These are phyloP conservation scores for Hypomecis atomaria DNA, from an alignment of 2,888 invertebrate genomes.

Conservation along the genomic window DNA sequence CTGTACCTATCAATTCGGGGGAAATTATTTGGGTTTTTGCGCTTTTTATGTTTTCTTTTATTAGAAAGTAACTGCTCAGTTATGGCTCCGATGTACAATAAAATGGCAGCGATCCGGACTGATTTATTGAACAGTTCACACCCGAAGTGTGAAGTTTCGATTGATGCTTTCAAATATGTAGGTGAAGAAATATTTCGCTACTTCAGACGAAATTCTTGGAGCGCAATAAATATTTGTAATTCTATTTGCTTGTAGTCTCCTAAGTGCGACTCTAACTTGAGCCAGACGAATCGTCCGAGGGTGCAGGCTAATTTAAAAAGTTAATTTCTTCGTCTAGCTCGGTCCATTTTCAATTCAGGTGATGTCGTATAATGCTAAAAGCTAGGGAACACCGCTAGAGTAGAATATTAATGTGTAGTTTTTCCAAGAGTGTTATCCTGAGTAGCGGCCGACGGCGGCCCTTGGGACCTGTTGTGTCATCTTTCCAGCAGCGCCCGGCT, in stretches of 20 bases:
- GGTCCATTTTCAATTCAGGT: constrained; percentile 56
- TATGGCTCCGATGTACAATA: constrained; percentile 48
- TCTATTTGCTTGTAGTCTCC: constrained; percentile 30
- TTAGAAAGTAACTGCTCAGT: constrained; percentile 56
- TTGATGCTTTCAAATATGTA: neutral
- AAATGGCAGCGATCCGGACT: constrained; percentile 28
- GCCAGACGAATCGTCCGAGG: constrained; percentile 27
- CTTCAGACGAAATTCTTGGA: neutral
- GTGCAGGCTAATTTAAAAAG: constrained; percentile 57
- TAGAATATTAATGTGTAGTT: constrained; percentile 73
- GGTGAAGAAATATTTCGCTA: neutral
- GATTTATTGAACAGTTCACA: constrained; percentile 32
- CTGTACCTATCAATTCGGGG: constrained; percentile 74
- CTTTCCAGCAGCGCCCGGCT: constrained; percentile 65
- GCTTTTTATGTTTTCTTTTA: constrained; percentile 69
- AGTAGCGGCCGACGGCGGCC: constrained; percentile 41
- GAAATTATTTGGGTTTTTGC: constrained; percentile 66
- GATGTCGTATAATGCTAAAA: constrained; percentile 65
- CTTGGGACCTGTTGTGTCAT: constrained; percentile 63
- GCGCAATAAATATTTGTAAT: constrained; percentile 20
- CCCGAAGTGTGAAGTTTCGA: constrained; percentile 17
- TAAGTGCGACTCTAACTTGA: constrained; percentile 28
- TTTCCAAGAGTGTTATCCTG: constrained; percentile 57
- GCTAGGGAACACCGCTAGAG: constrained; percentile 52
- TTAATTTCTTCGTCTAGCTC: constrained; percentile 59